phyloP scores from a whole-genome alignment of 2,888 invertebrate genomes.

The Nemurella pictetii region DNA sequence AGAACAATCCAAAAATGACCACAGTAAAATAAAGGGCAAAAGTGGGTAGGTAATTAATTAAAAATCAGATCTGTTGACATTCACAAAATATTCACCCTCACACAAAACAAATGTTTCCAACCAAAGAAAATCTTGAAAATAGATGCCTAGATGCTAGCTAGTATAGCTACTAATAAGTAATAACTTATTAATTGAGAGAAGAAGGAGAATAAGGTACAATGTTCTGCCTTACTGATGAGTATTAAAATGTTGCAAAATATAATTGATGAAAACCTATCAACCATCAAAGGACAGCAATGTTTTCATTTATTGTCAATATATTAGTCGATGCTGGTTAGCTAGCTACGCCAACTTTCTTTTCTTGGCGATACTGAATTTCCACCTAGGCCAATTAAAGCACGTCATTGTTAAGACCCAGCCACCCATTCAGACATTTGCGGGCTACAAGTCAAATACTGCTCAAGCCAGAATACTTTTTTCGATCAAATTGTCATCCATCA shows the following conservation, averaged over 20 bases:
- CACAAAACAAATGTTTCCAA: constrained; percentile 16
- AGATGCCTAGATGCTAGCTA: not conserved
- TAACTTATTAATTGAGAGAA: not conserved
- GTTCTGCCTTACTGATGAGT: constrained; percentile 12
- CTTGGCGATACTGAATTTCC: not conserved
- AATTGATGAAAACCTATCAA: not conserved
- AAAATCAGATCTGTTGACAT: constrained; percentile 29
- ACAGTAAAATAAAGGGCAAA: not conserved
- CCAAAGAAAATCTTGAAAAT: not conserved
- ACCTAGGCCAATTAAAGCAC: not conserved
- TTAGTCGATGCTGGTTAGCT: constrained; percentile 32
- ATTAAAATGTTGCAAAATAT: constrained; percentile 22
- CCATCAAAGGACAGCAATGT: constrained; percentile 31
- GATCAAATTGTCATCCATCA: not conserved
- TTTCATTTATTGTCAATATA: constrained; percentile 34
- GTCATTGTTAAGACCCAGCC: not conserved
- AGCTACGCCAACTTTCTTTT: not conserved
- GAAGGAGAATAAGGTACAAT: not conserved
- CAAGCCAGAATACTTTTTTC: not conserved
- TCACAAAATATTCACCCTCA: constrained; percentile 28
- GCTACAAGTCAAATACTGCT: not conserved
- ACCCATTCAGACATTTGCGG: not conserved
- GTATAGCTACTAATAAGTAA: not conserved
- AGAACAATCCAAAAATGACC: constrained; percentile 29
- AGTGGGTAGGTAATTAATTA: not conserved